Percentiles rank a stretch among this genome's conserved stretches.
Conservation (phyloP, 2,888 invertebrate species). For the Thereva nobilitata region DNA sequence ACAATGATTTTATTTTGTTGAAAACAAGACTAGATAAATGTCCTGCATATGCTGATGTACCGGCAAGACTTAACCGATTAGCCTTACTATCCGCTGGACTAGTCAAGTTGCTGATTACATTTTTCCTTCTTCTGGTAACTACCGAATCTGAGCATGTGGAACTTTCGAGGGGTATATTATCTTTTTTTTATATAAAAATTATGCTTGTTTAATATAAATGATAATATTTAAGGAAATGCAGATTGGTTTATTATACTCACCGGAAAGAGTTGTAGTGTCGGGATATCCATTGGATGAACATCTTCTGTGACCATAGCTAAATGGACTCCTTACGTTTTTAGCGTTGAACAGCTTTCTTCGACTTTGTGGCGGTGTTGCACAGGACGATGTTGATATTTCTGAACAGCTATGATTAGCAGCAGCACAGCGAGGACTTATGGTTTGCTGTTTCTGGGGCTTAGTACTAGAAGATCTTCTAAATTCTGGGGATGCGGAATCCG, state of each 20-base stretch:
- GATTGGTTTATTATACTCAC: slow-evolving; percentile 48
- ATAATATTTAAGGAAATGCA: neutral
- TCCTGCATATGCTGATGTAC: slow-evolving; percentile 57
- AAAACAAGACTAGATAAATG: slow-evolving; percentile 65
- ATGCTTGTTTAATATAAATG: too few species aligned
- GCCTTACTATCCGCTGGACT: slow-evolving; percentile 11
- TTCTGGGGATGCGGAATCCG: slow-evolving; percentile 57
- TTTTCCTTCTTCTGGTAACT: slow-evolving; percentile 54
- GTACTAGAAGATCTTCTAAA: slow-evolving; percentile 54
- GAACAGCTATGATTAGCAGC: slow-evolving; percentile 44
- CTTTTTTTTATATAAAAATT: slow-evolving; percentile 22
- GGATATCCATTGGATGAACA: slow-evolving; percentile 60
- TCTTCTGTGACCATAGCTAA: slow-evolving; percentile 60
- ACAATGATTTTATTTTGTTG: slow-evolving; percentile 86
- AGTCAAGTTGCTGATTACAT: slow-evolving; percentile 50
- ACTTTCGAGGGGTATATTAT: slow-evolving; percentile 52
- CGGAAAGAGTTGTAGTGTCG: slow-evolving; percentile 72
- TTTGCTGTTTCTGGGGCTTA: slow-evolving; percentile 50
- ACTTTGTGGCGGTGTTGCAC: slow-evolving; percentile 78
- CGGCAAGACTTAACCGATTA: slow-evolving; percentile 55
- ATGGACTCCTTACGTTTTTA: slow-evolving; percentile 78
- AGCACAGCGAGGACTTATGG: slow-evolving; percentile 37
- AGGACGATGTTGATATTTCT: slow-evolving; percentile 71
- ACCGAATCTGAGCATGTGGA: slow-evolving; percentile 57
- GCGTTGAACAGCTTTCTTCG: slow-evolving; percentile 81